These are phyloP conservation scores for Cervus canadensis DNA, from an alignment of 2,113 vertebrate species.

Conservation along the genomic window DNA sequence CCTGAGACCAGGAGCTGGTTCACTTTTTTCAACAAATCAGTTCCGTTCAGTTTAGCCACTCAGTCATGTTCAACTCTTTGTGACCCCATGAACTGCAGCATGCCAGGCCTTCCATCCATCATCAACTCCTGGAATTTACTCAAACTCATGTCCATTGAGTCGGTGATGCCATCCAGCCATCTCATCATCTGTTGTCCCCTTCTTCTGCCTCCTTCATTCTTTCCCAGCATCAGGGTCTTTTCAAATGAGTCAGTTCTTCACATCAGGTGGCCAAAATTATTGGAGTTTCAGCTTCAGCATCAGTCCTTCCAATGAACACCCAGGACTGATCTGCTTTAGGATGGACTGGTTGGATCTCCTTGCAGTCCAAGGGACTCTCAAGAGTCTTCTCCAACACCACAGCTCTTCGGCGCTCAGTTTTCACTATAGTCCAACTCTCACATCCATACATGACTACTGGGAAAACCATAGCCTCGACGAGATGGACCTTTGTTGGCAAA, in stretches of 20 bases:
- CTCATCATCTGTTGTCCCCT: not conserved
- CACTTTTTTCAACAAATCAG: not conserved
- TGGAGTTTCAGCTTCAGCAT: not conserved
- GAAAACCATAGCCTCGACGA: not conserved
- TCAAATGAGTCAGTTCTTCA: not conserved
- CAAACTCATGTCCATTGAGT: not conserved
- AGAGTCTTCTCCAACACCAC: not conserved
- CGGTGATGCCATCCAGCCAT: not conserved
- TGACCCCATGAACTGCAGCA: not conserved
- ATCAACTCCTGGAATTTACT: not conserved
- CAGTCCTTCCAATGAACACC: not conserved
- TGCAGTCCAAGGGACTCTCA: not conserved
- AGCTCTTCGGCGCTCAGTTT: not conserved
- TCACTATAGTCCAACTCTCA: not conserved
- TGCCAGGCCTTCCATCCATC: not conserved
- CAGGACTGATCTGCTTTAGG: not conserved
- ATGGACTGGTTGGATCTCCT: not conserved
- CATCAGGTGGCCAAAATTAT: not conserved
- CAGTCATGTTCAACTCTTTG: not conserved
- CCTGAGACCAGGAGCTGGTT: not conserved
- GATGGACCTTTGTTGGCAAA: not conserved
- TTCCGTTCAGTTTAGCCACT: not conserved
- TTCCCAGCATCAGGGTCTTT: not conserved
- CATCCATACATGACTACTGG: not conserved
- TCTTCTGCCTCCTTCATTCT: not conserved